Conservation (phyloP, 2,113 vertebrate genomes). For the Tenrec ecaudatus region DNA sequence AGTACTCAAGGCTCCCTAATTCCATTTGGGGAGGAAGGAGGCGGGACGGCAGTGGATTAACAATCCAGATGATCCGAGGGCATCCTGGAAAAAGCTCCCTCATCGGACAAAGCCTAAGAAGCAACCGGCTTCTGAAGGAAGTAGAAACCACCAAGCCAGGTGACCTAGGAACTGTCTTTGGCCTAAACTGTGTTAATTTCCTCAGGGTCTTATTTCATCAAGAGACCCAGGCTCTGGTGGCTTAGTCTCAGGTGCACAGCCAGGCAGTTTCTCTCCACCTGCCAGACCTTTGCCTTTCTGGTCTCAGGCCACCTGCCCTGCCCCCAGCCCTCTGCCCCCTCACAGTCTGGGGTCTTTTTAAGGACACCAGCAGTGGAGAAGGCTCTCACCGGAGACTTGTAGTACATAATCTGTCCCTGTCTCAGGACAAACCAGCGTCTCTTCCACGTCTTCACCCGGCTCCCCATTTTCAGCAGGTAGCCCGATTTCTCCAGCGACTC, state of each 20-base stretch:
- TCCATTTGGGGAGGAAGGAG: neutral
- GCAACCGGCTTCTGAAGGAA: slow-evolving; percentile 20
- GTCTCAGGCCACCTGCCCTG: neutral
- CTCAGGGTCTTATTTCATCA: neutral
- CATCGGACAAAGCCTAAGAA: neutral
- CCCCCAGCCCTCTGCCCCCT: neutral
- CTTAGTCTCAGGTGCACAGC: neutral
- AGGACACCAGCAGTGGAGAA: neutral
- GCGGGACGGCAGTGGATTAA: neutral
- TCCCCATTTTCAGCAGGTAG: slow-evolving; percentile 98
- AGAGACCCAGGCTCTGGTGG: neutral
- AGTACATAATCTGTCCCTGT: slow-evolving; percentile 97
- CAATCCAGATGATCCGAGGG: neutral
- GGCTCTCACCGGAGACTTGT: slow-evolving; percentile 96
- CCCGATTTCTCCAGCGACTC: slow-evolving; percentile 98
- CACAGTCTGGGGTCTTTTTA: neutral
- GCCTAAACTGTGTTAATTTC: neutral
- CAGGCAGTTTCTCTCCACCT: neutral
- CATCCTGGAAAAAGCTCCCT: neutral
- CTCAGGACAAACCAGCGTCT: slow-evolving; percentile 98
- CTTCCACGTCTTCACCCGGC: slow-evolving; percentile 97
- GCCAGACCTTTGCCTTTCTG: neutral
- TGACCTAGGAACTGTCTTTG: neutral
- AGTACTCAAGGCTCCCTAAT: neutral
- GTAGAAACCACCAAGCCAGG: neutral